Base-by-base conservation (phyloP, 2,797 vertebrate genomes). In the Dendrocincla fuliginosa region DNA sequence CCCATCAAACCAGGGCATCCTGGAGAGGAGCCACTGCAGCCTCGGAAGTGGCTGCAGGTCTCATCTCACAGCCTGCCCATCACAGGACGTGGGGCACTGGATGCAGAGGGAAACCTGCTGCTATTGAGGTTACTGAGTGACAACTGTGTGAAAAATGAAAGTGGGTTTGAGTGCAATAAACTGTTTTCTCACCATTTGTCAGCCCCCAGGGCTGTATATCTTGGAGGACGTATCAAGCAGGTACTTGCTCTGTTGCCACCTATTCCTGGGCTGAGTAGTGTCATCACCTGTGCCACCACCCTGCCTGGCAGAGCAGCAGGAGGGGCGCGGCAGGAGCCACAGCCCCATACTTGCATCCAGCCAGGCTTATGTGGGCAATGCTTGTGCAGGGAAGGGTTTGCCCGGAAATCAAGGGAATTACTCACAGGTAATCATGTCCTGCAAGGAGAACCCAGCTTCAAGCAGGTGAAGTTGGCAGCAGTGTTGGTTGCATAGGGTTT, bases 331-430 rank as follows among this genome's bases (percentile, higher is more conserved):
- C 3, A 0, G 8, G 24, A 76, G 53, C 52, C 41, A 3, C 57
- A 55, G 76, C 35, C 49, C 49, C 53, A 9, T 46, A 42, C 55
- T 2, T 0, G 3, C 4, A 9, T 4, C 37, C 19, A 11, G 23
- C 46, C 0, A 0, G 0, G 13, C 68, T 64, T 15, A 16, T 6
- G 1, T 20, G 10, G 33, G 52, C 73, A 64, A 3, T 2, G 47
- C 83, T 69, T 2, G 3, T 1, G 5, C 46, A 11, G 20, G 28
- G 22, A 52, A 61, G 33, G 33, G 24, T 41, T 63, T 55, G n/a
- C 9, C 5, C 50, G 37, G 74, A 88, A 70, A 55, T 9, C 44
- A 8, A 28, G 74, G 67, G 35, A 18, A 56, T 84, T 59, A 13
- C 46, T 67, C 89, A 52, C 16, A 0, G 3, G 22, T 39, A 37